Evolutionary conservation across 2,113 vertebrate genomes (phyloP).

Genomic region (Peromyscus maniculatus): DNA sequence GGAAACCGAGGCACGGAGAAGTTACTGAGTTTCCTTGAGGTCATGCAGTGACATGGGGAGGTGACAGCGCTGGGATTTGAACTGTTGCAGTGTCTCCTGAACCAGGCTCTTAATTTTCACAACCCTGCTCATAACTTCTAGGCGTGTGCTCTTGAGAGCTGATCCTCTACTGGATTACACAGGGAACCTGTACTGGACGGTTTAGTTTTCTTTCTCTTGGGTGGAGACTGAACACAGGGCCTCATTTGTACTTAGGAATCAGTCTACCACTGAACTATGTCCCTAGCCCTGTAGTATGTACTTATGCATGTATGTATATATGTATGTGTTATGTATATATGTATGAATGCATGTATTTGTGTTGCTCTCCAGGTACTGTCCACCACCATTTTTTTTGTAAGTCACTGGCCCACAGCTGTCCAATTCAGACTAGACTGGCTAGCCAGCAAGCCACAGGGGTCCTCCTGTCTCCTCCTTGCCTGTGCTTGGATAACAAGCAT

Average conservation of each 20-base stretch:
- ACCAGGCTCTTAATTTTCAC: background rate
- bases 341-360: background rate
- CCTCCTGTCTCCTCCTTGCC: background rate
- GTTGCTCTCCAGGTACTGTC: background rate
- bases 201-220: background rate
- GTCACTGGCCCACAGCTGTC: background rate
- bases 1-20: slow-evolving; percentile 39
- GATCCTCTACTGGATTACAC: background rate
- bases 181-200: background rate
- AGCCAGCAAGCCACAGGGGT: background rate
- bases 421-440: background rate
- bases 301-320: no score
- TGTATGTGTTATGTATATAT: background rate
- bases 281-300: background rate
- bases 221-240: background rate
- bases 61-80: background rate
- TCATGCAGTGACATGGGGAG: background rate
- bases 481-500: no score
- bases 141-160: background rate
- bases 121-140: background rate
- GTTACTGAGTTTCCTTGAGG: background rate
- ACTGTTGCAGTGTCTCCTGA: background rate
- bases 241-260: background rate
- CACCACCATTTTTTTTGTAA: background rate
- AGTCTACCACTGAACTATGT: background rate